Evolutionary conservation across 2,888 invertebrate genomes (phyloP), one percentile per base, ranked within the genome.

Genomic region (Andrena praecox): DNA sequence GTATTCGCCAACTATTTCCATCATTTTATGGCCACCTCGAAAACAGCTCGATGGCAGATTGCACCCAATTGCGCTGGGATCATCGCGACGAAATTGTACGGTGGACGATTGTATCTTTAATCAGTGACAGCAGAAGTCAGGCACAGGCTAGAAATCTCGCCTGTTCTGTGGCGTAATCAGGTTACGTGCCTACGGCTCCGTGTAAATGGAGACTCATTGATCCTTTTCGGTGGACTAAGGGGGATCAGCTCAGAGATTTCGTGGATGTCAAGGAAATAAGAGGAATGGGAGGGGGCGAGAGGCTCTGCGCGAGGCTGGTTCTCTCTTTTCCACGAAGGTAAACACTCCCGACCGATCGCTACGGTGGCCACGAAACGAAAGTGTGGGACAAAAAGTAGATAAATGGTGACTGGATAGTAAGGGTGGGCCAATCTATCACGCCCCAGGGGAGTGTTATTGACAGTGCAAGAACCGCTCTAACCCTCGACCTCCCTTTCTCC

Each of bases 371-470:
- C 91, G 87, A 88, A 91, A 91, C 89, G 89, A 93, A 92, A 92
- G 91, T 89, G 90, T 91, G 87, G 91, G 88, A 92, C 90, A 93
- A 93, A 93, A 92, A 93, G 90, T 90, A 93, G 93, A 93, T 93
- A 93, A 93, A 93, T 93, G 92, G 90, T 90, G 90, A 89, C 90
- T 91, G 91, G 91, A 92, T 91, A 89, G 90, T 86, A 89, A 91
- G 92, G 92, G 90, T 91, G 90, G 89, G 89, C 91, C 92, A 91
- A 93, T 93, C 93, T 93, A 93, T 93, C 93, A 93, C 93, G 90
- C 89, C 90, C 85, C 88, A 83, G 89, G 90, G 90, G 90, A 90
- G 88, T 93, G 93, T 92, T 93, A 93, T 93, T 93, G 93, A 93
- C 93, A 93, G 91, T 90, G 90, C 91, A 92, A 92, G 91, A 92